Base-by-base conservation (phyloP, 2,888 invertebrate species). In the Athrips mouffetella region DNA sequence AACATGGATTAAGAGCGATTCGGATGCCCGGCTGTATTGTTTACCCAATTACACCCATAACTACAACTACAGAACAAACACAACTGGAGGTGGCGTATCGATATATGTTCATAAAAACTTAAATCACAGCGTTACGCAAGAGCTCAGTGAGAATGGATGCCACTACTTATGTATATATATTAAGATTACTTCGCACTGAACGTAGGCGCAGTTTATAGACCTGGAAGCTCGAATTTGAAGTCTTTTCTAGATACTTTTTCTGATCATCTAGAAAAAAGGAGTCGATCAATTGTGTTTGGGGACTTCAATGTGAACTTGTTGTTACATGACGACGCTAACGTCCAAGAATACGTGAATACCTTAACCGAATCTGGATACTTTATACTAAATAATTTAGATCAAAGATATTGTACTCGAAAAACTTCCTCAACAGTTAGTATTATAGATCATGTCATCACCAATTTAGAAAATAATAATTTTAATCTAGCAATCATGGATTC, bases 1-100 rank as follows among this genome's bases (percentile, higher is more conserved):
- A 37, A 58, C 58, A 0, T 58, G 56, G 58, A 56, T 60, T 8
- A 56, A 52, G 54, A 16, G 2, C 11, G 50, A 58, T 13, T 35
- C 45, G 1, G 54, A 58, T 11, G 53, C 49, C 5, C 37, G 50
- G 21, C 46, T 23, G 20, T 13, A 51, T 0, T 20, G 49, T 7
- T 3, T 48, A 20, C 35, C 48, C 6, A 41, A 41, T n/a, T 48
- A 48, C 21, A 29, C 42, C 0, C 48, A 48, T 18, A 16, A 29
- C 10, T 48, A 42, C 20, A 37, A 18, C 20, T 37, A 44, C n/a
- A 23, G 48, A 37, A 10, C 15, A 16, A 18, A 13, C 2, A 27
- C 20, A 7, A 21, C 10, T 8, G 49, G 49, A 8, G 49, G 49
- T n/a, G 49, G 49, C 10, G 40, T 49, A 6, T 49, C 49, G 15